phyloP scores from a whole-genome alignment of 2,888 invertebrate genomes.

The Sipha maydis region DNA sequence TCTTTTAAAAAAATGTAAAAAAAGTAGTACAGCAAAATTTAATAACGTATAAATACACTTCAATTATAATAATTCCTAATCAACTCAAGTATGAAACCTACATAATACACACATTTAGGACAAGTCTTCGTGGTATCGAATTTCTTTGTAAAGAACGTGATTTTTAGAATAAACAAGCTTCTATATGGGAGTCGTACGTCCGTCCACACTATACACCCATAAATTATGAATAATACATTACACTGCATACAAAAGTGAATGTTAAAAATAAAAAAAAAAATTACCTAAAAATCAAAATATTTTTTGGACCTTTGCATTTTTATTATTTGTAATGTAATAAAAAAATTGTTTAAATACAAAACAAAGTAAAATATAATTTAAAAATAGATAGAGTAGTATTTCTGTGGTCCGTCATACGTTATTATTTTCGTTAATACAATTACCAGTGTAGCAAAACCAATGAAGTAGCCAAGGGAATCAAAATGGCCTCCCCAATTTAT shows the following conservation, averaged over 20 bases:
- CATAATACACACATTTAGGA: conserved; percentile 40
- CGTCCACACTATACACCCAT: neutral
- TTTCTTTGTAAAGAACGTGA: conserved; percentile 53
- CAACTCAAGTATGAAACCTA: conserved; percentile 44
- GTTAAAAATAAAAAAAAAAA: neutral
- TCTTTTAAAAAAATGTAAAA: neutral
- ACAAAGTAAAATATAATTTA: too few species aligned
- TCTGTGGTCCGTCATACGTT: too few species aligned
- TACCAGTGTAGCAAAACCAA: too few species aligned
- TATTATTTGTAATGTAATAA: too few species aligned
- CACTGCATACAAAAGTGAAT: conserved; percentile 14
- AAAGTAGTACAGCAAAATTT: neutral
- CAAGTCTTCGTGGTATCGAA: conserved; percentile 42
- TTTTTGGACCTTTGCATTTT: neutral
- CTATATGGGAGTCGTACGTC: neutral
- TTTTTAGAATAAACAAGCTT: conserved; percentile 54
- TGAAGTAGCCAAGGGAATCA: too few species aligned
- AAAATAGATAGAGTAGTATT: too few species aligned
- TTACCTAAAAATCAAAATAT: neutral
- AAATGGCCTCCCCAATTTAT: too few species aligned
- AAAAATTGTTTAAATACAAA: too few species aligned
- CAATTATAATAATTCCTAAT: neutral
- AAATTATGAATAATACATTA: neutral
- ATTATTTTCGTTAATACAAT: too few species aligned
- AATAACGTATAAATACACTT: neutral